Evolutionary conservation across 2,888 invertebrate genomes (phyloP).

Genomic region (Malachius bipustulatus): DNA sequence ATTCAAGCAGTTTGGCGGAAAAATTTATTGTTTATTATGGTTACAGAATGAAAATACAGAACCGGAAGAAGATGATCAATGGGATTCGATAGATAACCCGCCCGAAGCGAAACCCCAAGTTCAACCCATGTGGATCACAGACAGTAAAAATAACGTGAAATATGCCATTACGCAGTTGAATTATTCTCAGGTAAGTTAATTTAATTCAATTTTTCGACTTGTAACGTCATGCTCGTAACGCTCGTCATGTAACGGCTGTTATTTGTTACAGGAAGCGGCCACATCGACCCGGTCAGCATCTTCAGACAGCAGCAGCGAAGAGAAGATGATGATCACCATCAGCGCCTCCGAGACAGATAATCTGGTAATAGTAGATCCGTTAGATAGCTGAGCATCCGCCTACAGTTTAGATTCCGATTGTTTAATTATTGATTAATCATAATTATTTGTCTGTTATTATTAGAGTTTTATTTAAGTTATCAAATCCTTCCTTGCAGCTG

Average conservation of each 20-base stretch:
- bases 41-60: slow-evolving; percentile 13
- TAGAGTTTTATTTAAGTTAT: too few species aligned
- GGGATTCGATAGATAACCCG: too few species aligned
- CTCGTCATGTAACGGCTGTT: slow-evolving; percentile 6
- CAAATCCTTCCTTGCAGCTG: too few species aligned
- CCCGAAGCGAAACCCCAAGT: too few species aligned
- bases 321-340: slow-evolving; percentile 66
- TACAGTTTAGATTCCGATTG: slow-evolving; percentile 6
- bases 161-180: slow-evolving; percentile 37
- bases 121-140: slow-evolving; percentile 32
- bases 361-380: slow-evolving; percentile 35
- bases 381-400: slow-evolving; percentile 40
- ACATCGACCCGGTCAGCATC: slow-evolving; percentile 59
- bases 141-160: slow-evolving; percentile 34
- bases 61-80: slow-evolving; percentile 20
- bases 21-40: neutral
- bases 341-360: slow-evolving; percentile 45
- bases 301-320: slow-evolving; percentile 58
- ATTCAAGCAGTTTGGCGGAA: too few species aligned
- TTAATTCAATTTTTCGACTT: slow-evolving; percentile 9
- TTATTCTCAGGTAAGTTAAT: slow-evolving; percentile 35
- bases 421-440: slow-evolving; percentile 6
- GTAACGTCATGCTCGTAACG: slow-evolving; percentile 3
- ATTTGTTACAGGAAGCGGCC: slow-evolving; percentile 48
- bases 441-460: too few species aligned